These are phyloP conservation scores for Trachemys scripta DNA, from an alignment of 2,113 vertebrate species.

Conservation along the genomic window DNA sequence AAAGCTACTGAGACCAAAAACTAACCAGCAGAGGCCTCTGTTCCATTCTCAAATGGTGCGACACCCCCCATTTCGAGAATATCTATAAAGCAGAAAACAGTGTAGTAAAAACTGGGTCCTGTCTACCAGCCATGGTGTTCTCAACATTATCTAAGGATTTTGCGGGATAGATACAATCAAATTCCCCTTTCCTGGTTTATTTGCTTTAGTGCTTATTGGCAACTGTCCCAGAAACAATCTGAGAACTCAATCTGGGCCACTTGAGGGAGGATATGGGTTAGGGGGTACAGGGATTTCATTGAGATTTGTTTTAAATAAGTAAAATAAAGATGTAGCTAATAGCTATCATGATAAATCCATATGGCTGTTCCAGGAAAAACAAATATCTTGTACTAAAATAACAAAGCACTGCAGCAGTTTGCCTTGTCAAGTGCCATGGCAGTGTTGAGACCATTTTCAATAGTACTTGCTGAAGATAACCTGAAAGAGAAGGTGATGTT, in stretches of 20 bases:
- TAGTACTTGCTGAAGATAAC: background rate
- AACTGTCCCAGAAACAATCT: background rate
- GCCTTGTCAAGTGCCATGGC: background rate
- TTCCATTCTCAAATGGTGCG: background rate
- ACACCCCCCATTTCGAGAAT: accelerated
- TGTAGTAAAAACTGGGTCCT: background rate
- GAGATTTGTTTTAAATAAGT: background rate
- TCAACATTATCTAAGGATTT: background rate
- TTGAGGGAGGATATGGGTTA: background rate
- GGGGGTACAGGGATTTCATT: background rate
- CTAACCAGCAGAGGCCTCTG: background rate
- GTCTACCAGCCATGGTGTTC: background rate
- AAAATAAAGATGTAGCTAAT: constrained; percentile 18
- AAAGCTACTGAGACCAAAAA: background rate
- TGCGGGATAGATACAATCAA: background rate
- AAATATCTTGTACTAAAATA: background rate
- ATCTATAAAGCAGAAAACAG: background rate
- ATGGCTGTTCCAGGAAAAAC: background rate
- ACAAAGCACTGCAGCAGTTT: background rate
- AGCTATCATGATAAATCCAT: background rate
- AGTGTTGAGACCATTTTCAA: background rate
- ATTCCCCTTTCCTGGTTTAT: background rate
- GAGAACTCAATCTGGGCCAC: background rate
- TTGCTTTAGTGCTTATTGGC: background rate
- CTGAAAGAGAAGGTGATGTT: background rate